phyloP scores from a whole-genome alignment of 2,888 invertebrate genomes.

The Patella depressa region DNA sequence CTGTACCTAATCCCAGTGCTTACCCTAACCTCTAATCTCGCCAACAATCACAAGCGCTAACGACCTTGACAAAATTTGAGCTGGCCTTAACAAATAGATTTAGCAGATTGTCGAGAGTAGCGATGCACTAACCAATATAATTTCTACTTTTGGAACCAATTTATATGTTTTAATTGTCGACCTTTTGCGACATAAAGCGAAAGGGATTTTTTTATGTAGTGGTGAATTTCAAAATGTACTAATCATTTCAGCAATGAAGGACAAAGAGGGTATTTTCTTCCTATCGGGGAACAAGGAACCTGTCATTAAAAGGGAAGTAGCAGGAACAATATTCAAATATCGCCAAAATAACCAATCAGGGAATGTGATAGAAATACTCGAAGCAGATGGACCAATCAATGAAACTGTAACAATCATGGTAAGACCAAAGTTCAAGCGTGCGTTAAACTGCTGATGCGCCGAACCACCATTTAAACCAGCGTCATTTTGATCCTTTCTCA shows the following conservation, averaged over 20 bases:
- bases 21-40: no score
- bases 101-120: no score
- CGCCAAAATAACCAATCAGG: slow-evolving; percentile 11
- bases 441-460: no score
- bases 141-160: neutral
- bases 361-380: slow-evolving; percentile 10
- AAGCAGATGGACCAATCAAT: slow-evolving; percentile 22
- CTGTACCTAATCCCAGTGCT: no score
- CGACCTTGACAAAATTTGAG: no score
- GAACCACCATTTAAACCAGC: no score
- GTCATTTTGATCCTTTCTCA: no score
- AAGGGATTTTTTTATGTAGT: neutral
- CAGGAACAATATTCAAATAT: slow-evolving; percentile 15
- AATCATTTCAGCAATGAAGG: slow-evolving; percentile 17
- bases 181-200: neutral
- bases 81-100: no score
- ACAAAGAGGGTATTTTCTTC: slow-evolving; percentile 13
- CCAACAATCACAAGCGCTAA: no score
- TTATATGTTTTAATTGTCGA: neutral
- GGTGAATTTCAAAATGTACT: neutral
- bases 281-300: neutral
- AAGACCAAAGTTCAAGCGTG: neutral
- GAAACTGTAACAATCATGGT: slow-evolving; percentile 21
- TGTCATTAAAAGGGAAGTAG: slow-evolving; percentile 10
- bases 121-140: neutral